A percentile compares a stretch with the other conserved stretches of the same genome.
Conservation (phyloP, 1,140 invertebrate genomes). For the Mesaphorura yosii region DNA sequence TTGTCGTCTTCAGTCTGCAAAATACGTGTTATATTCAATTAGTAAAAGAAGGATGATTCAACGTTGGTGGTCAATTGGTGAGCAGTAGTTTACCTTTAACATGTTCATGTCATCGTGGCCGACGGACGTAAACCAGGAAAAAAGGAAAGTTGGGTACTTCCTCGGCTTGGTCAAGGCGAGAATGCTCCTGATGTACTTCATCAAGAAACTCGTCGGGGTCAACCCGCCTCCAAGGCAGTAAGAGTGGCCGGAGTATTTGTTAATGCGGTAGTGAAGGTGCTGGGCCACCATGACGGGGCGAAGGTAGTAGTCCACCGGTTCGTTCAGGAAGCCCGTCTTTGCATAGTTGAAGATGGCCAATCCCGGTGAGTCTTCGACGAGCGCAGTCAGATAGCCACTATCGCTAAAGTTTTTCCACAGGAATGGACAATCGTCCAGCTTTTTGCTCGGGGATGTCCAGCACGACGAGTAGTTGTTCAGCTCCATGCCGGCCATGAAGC, state of each 20-base stretch:
- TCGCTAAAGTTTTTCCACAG: slow-evolving; percentile 38
- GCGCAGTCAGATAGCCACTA: slow-evolving; percentile 35
- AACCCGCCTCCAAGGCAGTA: slow-evolving; percentile 14
- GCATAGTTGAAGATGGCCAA: slow-evolving; percentile 37
- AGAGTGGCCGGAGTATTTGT: not conserved
- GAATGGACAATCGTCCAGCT: slow-evolving; percentile 37
- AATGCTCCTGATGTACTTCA: slow-evolving; percentile 19
- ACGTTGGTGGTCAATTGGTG: no score
- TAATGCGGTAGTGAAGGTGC: slow-evolving; percentile 7
- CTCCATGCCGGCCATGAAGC: slow-evolving; percentile 29
- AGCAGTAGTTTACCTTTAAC: slow-evolving; percentile 29
- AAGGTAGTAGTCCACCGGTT: slow-evolving; percentile 29
- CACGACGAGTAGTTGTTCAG: slow-evolving; percentile 18
- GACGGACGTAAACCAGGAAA: slow-evolving; percentile 28
- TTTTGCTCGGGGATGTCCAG: slow-evolving; percentile 10
- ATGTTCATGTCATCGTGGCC: slow-evolving; percentile 28
- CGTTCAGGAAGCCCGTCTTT: slow-evolving; percentile 26
- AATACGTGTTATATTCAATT: no score
- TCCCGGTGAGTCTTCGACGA: slow-evolving; percentile 37
- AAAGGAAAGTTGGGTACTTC: slow-evolving; percentile 22
- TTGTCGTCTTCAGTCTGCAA: slow-evolving; percentile 14
- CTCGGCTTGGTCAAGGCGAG: not conserved
- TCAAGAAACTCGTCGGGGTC: slow-evolving; percentile 17
- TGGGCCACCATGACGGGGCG: slow-evolving; percentile 20
- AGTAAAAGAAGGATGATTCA: no score